Base-by-base conservation (phyloP, 2,797 vertebrate species). In the Furcifer pardalis region DNA sequence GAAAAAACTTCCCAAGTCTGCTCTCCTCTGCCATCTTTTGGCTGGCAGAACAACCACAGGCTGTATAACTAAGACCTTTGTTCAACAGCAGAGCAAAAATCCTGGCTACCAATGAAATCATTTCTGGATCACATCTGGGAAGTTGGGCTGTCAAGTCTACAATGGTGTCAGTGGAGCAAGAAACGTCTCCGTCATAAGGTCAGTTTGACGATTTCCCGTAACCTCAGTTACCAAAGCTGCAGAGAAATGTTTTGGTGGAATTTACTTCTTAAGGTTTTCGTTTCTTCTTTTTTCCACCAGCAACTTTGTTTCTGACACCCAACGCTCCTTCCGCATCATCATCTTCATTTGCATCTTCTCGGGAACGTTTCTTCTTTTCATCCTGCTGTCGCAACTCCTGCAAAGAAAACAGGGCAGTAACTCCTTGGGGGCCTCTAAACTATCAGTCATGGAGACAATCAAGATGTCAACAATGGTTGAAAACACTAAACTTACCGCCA, bases 321-420 rank as follows among this genome's bases (percentile, higher is more conserved):
- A 95, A 44, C 7, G 96, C 95, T 7, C 94, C 94, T 88, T 97
- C 96, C 0, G 93, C 94, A 32, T 97, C 96, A 2, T 96, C 96
- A 1, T 94, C 89, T 5, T 95, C 91, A 25, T 92, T 86, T 0
- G 94, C 94, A 7, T 95, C 95, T n/a, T 96, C 95, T 85, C 91
- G 95, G 1, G 95, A 91, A 13, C 97, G 95, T 66, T 98, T 99
- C 95, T 94, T 97, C 91, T 98, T 99, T 74, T 98, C 98, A 9
- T 96, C 97, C 15, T 98, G 97, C 88, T 99, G 98, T 87, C 97
- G 96, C 94, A 99, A 95, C 94, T 99, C 98, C 98, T 99, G 92
- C 79, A 84, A 87, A 77, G 81, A 63, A 89, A 87, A 66, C 6
- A 49, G 78, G 82, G 63, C 0, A 80, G 15, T 10, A 66, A 52